Percentiles rank a stretch among this genome's conserved stretches.
These are phyloP conservation scores for Drosophila subobscura DNA, from an alignment of 1,140 invertebrate species.

Conservation along the genomic window DNA sequence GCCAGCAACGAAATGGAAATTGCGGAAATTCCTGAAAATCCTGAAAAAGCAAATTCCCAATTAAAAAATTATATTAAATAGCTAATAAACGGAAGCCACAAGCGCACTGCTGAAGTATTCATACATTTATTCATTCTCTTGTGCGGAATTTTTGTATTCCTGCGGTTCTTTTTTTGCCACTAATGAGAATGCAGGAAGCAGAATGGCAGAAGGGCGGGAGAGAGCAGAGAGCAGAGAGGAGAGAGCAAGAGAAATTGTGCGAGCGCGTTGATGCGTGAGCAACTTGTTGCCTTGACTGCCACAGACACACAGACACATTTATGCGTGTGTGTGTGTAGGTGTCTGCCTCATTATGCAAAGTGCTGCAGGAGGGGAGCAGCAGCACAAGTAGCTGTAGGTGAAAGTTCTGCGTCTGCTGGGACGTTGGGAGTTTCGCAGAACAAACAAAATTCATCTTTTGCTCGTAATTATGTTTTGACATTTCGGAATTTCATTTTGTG, in stretches of 20 bases:
- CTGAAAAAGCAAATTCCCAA: too few species aligned
- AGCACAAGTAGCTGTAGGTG: constrained; percentile 10
- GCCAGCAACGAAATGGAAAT: too few species aligned
- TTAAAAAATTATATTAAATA: too few species aligned
- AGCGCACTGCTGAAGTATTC: too few species aligned
- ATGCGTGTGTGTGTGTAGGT: background rate
- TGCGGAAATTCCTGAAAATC: too few species aligned
- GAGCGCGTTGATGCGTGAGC: constrained; percentile 71
- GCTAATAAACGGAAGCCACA: too few species aligned
- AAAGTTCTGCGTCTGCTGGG: background rate
- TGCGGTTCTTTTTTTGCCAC: constrained; percentile 6
- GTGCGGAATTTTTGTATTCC: background rate
- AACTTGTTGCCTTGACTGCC: constrained; percentile 40
- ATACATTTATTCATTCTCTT: too few species aligned
- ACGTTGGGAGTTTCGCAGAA: background rate
- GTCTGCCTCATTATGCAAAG: constrained; percentile 73
- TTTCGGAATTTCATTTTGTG: constrained; percentile 68
- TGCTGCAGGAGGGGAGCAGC: constrained; percentile 29
- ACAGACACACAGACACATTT: constrained; percentile 3
- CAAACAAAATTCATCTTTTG: constrained; percentile 6
- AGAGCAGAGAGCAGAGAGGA: too few species aligned
- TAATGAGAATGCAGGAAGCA: constrained; percentile 34
- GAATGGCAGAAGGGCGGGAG: too few species aligned
- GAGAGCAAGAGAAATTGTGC: constrained; percentile 43
- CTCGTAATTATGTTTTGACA: constrained; percentile 50